These are phyloP conservation scores for Lucilia sericata DNA, from an alignment of 1,140 invertebrate genomes.

Conservation along the genomic window DNA sequence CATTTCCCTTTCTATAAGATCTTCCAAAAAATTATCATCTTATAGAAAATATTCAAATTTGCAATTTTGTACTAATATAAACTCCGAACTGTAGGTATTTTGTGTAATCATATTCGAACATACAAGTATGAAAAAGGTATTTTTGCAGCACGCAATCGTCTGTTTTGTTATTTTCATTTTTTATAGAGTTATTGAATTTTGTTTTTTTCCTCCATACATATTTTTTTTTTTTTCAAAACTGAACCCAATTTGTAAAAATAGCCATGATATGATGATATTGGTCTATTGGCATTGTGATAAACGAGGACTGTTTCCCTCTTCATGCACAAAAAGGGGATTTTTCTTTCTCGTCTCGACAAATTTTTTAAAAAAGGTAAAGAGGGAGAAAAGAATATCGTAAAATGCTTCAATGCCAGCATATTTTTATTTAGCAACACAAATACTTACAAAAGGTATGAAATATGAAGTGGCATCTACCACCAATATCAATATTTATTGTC, in stretches of 20 bases:
- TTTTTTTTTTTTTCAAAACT: background rate
- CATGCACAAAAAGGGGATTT: no score
- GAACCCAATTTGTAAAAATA: constrained; percentile 7
- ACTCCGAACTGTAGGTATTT: no score
- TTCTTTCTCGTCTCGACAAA: background rate
- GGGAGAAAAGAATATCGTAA: background rate
- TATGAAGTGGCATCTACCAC: background rate
- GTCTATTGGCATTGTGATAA: background rate
- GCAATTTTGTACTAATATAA: no score
- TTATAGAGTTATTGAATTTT: background rate
- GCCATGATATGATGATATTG: background rate
- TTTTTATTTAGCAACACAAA: no score
- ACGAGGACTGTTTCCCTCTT: no score
- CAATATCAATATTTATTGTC: background rate
- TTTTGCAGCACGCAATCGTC: background rate
- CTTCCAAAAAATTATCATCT: no score
- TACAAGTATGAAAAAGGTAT: background rate
- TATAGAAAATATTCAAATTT: no score
- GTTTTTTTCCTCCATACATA: background rate
- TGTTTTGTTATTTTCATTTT: background rate
- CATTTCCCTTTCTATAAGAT: no score
- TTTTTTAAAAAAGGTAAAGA: background rate
- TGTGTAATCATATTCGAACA: no score
- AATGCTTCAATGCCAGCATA: no score
- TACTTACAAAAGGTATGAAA: background rate